Evolutionary conservation across 2,888 invertebrate species (phyloP).

Genomic region (Amblyjoppa fuscipennis): DNA sequence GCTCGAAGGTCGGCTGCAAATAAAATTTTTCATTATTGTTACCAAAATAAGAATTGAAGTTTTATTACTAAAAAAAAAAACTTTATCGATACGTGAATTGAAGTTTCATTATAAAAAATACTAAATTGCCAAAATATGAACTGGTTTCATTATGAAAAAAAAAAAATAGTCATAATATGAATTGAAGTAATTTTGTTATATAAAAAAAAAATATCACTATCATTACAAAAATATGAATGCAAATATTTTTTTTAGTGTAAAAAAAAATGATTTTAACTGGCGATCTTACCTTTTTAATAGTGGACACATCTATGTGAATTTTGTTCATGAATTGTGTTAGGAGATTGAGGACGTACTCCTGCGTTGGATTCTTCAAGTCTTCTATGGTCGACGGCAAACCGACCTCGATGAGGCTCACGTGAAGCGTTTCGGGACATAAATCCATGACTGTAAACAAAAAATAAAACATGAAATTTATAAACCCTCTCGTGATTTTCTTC

Average conservation of each 20-base stretch:
- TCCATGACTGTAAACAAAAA: neutral
- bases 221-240: no score
- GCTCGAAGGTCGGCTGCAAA: conserved; percentile 73
- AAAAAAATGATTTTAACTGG: neutral
- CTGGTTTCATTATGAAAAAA: no score
- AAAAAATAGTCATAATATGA: no score
- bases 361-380: conserved; percentile 76
- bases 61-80: no score
- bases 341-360: conserved; percentile 74
- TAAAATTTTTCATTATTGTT: neutral
- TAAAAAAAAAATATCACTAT: no score
- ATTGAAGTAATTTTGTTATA: no score
- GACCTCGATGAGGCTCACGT: neutral
- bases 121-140: no score
- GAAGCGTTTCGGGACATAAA: neutral
- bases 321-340: conserved; percentile 71
- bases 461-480: no score
- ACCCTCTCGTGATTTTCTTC: neutral
- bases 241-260: no score
- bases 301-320: conserved; percentile 71
- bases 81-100: no score
- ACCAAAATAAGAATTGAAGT: neutral
- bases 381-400: conserved; percentile 72
- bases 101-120: no score
- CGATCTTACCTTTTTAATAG: conserved; percentile 71